Evolutionary conservation across 2,113 vertebrate species (phyloP), one percentile per base, ranked within the genome.

Genomic region (Oreochromis spilurus): DNA sequence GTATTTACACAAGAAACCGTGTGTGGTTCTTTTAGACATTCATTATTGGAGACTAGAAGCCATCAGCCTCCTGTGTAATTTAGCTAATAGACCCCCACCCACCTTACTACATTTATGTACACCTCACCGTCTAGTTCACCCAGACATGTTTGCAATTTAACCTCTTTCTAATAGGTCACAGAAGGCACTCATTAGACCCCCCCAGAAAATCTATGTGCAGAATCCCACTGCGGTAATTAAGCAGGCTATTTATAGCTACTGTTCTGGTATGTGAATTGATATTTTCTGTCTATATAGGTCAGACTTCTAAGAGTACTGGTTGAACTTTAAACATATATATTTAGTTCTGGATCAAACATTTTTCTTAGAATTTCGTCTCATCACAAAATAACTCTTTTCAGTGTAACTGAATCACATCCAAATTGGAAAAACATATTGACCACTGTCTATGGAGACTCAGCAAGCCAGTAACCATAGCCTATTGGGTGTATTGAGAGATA

Each of bases 41-140:
- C 79, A 67, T 62, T 31, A 75, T 81, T 87, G 67, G 82, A 84
- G 88, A 72, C 77, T 55, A 72, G 57, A 81, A 60, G 83, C 38
- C 45, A 83, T 87, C 65, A 67, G 58, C 67, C 83, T 91, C 72
- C 88, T 86, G 52, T 93, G 87, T 94, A 85, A 91, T 92, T 91
- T 88, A 81, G 54, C 87, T 93, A 89, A 93, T 93, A 81, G 86
- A 86, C 48, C 16, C 83, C 88, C 83, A 82, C 82, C 83, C 58
- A 10, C 53, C 29, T 75, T 72, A 9, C 16, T 70, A 53, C 45
- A 9, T 4, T 85, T 34, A 79, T 57, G 4, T 55, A 40, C 6
- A 26, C 83, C 67, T 77, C 26, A n/a, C 16, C 40, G 14, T 62
- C 29, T 36, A 34, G 79, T 85, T 85, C 52, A 81, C 62, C 36